Percentiles rank a stretch among this genome's conserved stretches.
phyloP scores from a whole-genome alignment of 2,797 vertebrate species.

The Sebastes diploproa region DNA sequence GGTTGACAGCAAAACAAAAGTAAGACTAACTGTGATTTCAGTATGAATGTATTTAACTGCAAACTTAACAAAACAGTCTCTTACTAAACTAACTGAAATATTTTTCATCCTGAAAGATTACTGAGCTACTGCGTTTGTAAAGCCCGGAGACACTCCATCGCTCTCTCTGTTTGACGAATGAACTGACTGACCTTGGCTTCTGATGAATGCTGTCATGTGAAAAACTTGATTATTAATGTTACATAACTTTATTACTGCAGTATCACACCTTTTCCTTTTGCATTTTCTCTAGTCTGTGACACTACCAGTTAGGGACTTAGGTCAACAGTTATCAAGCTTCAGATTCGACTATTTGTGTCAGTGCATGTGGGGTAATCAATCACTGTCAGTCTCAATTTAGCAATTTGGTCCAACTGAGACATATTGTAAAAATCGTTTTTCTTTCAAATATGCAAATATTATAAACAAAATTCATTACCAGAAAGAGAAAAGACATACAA shows the following conservation, averaged over 20 bases:
- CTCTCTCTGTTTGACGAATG: not conserved
- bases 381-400: rapidly evolving
- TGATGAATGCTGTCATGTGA: not conserved
- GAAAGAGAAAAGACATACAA: not conserved
- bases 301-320: not conserved
- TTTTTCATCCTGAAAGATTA: not conserved
- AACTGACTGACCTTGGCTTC: not conserved
- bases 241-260: not conserved
- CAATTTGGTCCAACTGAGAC: not conserved
- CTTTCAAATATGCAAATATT: not conserved
- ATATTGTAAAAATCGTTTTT: not conserved
- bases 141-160: not conserved
- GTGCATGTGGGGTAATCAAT: not conserved
- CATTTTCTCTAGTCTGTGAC: not conserved
- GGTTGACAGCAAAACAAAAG: not conserved
- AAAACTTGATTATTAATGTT: not conserved
- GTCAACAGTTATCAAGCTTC: not conserved
- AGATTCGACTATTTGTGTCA: not conserved
- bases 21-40: not conserved
- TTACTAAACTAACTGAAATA: too few species aligned
- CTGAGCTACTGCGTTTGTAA: not conserved
- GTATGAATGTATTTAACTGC: not conserved
- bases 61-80: not conserved
- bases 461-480: not conserved
- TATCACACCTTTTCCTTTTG: not conserved